Evolutionary conservation across 2,888 invertebrate species (phyloP), one percentile per base, ranked within the genome.

Genomic region (Hyposoter didymator): DNA sequence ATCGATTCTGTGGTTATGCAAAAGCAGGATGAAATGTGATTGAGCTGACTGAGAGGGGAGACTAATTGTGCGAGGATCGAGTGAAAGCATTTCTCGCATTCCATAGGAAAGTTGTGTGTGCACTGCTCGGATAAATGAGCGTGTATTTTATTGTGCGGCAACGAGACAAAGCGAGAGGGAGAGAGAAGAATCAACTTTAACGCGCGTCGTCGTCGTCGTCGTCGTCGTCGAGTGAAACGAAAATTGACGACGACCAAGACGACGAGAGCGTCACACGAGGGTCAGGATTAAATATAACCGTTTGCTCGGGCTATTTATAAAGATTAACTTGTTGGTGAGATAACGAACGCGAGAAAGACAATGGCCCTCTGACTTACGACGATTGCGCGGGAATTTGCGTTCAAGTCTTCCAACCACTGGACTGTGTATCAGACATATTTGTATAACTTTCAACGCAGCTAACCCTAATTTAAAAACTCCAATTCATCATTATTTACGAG

Each of bases 241-340:
- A 80, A 80, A 80, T 80, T 80, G 80, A 80, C 79, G 79, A 78
- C 85, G 84, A 78, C 73, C 72, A 84, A 55, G 76, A 70, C 70
- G 70, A 70, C 73, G 70, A 82, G 79, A 66, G 59, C 82, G 82
- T 78, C 78, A 85, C 88, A 88, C 91, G 92, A 92, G 91, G 92
- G 93, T 92, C 92, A 92, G 91, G 92, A 93, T 93, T 93, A 93
- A 92, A 93, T 92, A 92, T 93, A 93, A 91, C 93, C 90, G 87
- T 90, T 90, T 87, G 90, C 91, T 91, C 91, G 90, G 67, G 92
- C 93, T 93, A 93, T 93, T 93, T 93, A 93, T 93, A 92, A 92
- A 92, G 92, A 92, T 93, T 92, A 93, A 92, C 93, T 93, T 91
- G 92, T 92, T 92, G 92, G 91, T 90, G 92, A 92, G 93, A 93